These are phyloP conservation scores for Lasioglossum morio DNA, from an alignment of 2,888 invertebrate genomes.

Conservation along the genomic window DNA sequence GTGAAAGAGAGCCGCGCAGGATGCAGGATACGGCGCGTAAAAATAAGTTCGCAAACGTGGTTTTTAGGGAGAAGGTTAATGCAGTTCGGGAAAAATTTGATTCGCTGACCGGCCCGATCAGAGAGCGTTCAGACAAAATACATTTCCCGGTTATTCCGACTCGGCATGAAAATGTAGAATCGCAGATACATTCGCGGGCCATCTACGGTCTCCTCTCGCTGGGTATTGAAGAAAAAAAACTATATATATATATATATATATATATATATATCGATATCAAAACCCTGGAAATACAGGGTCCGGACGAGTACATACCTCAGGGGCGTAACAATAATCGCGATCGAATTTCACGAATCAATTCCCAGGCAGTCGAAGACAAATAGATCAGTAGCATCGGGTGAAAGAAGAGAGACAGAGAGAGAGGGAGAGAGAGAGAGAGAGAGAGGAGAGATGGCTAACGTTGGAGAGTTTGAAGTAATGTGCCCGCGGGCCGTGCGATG, in stretches of 20 bases:
- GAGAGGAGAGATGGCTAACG: constrained; percentile 5
- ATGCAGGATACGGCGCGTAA: background rate
- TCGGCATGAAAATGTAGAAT: background rate
- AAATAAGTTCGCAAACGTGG: background rate
- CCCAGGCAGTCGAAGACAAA: constrained; percentile 21
- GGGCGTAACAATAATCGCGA: constrained; percentile 29
- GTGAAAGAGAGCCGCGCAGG: background rate
- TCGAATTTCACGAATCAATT: constrained; percentile 37
- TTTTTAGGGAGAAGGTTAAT: background rate
- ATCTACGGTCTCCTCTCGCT: constrained; percentile 5
- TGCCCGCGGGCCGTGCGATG: constrained; percentile 50
- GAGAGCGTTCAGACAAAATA: constrained; percentile 10
- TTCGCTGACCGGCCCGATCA: background rate
- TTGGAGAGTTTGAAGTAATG: constrained; percentile 56
- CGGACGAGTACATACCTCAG: background rate
- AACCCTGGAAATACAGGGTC: background rate
- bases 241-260: too few species aligned
- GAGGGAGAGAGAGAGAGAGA: background rate
- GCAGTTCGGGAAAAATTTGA: constrained; percentile 9
- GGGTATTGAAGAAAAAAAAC: background rate
- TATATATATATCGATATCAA: background rate
- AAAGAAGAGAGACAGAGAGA: constrained; percentile 15
- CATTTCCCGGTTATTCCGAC: constrained; percentile 6
- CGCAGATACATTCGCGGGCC: background rate
- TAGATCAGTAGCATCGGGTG: constrained; percentile 42